Percentiles rank a stretch among this genome's conserved stretches.
These are phyloP conservation scores for Schizothorax lantsangensis DNA, from an alignment of 2,797 vertebrate genomes.

Conservation along the genomic window DNA sequence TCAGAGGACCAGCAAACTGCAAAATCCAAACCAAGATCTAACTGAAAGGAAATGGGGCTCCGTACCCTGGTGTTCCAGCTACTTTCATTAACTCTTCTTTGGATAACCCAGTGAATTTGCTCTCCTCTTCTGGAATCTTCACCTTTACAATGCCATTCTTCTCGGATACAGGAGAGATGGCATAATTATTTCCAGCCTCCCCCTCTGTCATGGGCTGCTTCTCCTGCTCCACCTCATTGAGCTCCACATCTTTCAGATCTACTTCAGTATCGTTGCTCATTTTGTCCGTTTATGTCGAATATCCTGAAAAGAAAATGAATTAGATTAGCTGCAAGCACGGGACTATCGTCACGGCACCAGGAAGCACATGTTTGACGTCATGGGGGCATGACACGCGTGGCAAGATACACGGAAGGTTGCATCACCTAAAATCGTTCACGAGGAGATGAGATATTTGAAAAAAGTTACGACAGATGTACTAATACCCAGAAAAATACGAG, in stretches of 20 bases:
- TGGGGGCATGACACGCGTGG: background rate
- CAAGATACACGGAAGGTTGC: background rate
- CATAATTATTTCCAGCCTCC: conserved; percentile 57
- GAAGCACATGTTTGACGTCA: conserved; percentile 4
- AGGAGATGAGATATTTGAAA: background rate
- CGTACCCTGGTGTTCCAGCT: conserved; percentile 83
- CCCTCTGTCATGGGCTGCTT: conserved; percentile 82
- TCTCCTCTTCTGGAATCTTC: conserved; percentile 80
- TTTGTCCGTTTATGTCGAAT: background rate
- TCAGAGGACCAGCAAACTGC: background rate
- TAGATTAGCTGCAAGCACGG: background rate
- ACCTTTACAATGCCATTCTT: conserved; percentile 86
- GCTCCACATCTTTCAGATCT: conserved; percentile 87
- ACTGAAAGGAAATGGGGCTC: background rate
- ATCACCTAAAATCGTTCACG: conserved; percentile 5
- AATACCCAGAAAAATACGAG: background rate
- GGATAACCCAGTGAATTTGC: conserved; percentile 86
- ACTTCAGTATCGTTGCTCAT: conserved; percentile 76
- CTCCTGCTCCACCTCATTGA: conserved; percentile 85
- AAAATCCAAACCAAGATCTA: background rate
- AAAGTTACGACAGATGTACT: background rate
- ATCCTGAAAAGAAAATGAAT: background rate
- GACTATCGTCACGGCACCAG: background rate
- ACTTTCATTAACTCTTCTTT: conserved; percentile 90
- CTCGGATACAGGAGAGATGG: conserved; percentile 65